Base-by-base conservation (phyloP, 2,113 vertebrate genomes). In the Macheiramphus alcinus region DNA sequence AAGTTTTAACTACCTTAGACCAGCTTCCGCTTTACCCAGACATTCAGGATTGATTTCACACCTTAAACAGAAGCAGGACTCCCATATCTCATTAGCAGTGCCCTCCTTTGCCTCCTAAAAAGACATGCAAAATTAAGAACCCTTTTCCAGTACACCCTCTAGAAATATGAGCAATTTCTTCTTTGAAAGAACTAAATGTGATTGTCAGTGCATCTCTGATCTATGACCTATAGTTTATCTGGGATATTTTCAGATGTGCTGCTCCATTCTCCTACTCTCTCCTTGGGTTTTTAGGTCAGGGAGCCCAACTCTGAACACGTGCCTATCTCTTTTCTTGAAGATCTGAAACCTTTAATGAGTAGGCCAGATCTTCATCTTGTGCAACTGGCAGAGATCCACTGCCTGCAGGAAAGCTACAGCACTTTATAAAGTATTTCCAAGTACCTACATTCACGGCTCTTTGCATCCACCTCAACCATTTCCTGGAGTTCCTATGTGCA, bases 291-390 rank as follows among this genome's bases (percentile, higher is more conserved):
- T 72, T 62, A 81, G 84, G 78, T 75, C 89, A 87, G 73, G 29
- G 32, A 91, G 22, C 42, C 92, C 70, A 85, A 13, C 62, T 85
- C 83, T 59, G 58, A 93, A 42, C 56, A 86, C 36, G 31, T 80
- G 59, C 72, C 79, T 83, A 38, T 48, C 42, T 87, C 58, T 61
- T 87, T 87, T 75, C 80, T 78, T 61, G n/a, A 82, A 82, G 71
- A 80, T 85, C 63, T 87, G 45, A 96, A 87, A 75, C 47, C 40
- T 93, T 94, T 96, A 95, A 94, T 93, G 96, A 94, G n/a, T 26
- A 87, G 94, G 40, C 78, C 83, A 94, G 80, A 79, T 80, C 78
- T 91, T 97, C 80, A 61, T 59, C 80, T 94, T 75, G 36, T 65
- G 73, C 78, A 93, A 9, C 83, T 95, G 91, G 83, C 89, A 81